Evolutionary conservation across 2,797 vertebrate species (phyloP), one percentile per base, ranked within the genome.

Genomic region (Enteromius thamalakanensis): DNA sequence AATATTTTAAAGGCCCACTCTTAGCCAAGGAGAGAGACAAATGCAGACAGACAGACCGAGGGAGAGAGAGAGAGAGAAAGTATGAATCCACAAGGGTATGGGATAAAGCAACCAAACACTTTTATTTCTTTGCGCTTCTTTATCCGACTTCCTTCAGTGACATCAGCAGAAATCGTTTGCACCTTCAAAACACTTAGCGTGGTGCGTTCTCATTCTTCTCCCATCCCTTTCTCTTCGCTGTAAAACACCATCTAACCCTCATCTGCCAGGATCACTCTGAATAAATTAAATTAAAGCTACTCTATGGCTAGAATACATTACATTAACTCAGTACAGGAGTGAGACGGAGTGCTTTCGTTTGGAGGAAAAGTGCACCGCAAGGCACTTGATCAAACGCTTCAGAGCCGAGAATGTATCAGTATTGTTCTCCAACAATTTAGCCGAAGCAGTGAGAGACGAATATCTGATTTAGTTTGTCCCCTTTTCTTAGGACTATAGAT

Each of bases 1-100:
- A 89, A 89, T 89, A 89, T 87, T 89, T 89, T 78, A 89, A 70
- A 75, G 80, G 80, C 23, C 60, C 65, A 62, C 81, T 85, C 79
- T 55, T 81, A 42, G 79, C 55, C 53, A 81, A 80, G 65, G 74
- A 85, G 37, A 51, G 23, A 76, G 29, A 85, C 47, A 49, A n/a
- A 53, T 12, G 32, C 23, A 81, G 40, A 64, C 32, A 65, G 67
- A 68, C 65, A 75, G 75, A 84, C 53, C 0, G 58, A 69, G 47
- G 65, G 42, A 58, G 78, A 8, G 62, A 26, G 69, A 29, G 23
- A 77, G 58, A 77, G 19, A 47, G 70, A 55, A 26, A 26, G 26
- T 26, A 67, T n/a, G 5, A 29, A 42, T 32, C 29, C 45, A 68
- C 47, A 14, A 65, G 34, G 47, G 71, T 42, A 32, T 1, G 15